Base-by-base conservation (phyloP, 1,140 invertebrate genomes). In the Drosophila asahinai region DNA sequence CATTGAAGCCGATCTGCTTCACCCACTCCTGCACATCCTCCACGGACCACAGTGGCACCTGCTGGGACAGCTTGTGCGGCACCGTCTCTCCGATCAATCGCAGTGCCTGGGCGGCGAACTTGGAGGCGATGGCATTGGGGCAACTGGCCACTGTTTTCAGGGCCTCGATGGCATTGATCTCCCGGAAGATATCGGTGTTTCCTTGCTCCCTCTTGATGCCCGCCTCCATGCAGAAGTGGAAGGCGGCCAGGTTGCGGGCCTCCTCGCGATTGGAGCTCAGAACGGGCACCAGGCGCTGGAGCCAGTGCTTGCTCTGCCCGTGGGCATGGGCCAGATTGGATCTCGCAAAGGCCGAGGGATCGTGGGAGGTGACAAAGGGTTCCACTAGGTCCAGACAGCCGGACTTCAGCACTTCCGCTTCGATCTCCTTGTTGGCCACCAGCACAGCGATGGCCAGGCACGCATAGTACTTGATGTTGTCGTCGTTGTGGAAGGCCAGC, bases 211-310 rank as follows among this genome's bases (percentile, higher is more conserved):
- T 97, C 91, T 99, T 99, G 42, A 99, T 99, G 12, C 97, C 97
- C 3, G 99, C 99, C 93, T 99, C 99, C 98, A 99, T 99, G 86
- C 98, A 99, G 93, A 99, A 99, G 93, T 99, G 99, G 93, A 99
- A 99, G 30, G 99, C 98, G 0, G 99, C 99, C 59, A 99, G 93
- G 91, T 99, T 99, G 76, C 98, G 95, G 0, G 99, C 98, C 93
- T 99, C 99, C 91, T 99, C 97, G 60, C 98, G 94, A 92, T 99
- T 98, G 17, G 98, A 99, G 81, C 96, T 98, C 5, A 99, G 93
- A n/a, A 99, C 97, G 0, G 98, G 98, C 1, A 99, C 97, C 42
- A 99, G 94, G 70, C 97, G 94, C 93, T 98, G 95, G 12, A 99
- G 94, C 99, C 99, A 99, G 78, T 98, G 97, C 91, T 98, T 97